These are phyloP conservation scores for Percopsis transmontana DNA, from an alignment of 2,113 vertebrate species.

Conservation along the genomic window DNA sequence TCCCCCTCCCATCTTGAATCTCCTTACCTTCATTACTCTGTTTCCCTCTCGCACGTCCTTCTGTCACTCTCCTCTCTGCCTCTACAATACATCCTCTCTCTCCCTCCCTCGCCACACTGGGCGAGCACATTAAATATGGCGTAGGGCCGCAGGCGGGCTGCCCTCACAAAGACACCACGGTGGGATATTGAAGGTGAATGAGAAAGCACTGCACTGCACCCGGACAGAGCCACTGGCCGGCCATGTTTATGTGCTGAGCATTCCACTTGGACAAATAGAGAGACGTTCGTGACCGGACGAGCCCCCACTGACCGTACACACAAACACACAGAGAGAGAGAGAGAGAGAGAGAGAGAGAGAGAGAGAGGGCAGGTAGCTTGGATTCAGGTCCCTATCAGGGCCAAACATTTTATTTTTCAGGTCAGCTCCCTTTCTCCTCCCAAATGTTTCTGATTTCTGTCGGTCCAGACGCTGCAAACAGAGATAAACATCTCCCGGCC, in stretches of 20 bases:
- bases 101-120: constrained; percentile 1
- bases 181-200: constrained; percentile 7
- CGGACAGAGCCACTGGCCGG: not conserved
- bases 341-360: not conserved
- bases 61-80: constrained; percentile 9
- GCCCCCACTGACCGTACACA: not conserved
- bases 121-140: constrained; percentile 31
- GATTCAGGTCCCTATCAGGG: constrained; percentile 27
- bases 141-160: constrained; percentile 23
- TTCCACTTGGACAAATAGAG: not conserved
- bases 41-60: too few relatives aligned
- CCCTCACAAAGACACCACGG: constrained; percentile 18
- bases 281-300: not conserved
- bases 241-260: not conserved
- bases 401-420: not conserved
- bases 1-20: constrained; percentile 3
- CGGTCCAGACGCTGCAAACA: constrained; percentile 4
- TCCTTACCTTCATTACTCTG: constrained; percentile 24
- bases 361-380: constrained; percentile 10
- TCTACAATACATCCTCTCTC: not conserved
- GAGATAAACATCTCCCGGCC: constrained; percentile 20
- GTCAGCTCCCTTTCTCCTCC: constrained; percentile 28
- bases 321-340: too few relatives aligned
- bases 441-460: not conserved
- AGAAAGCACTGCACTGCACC: constrained; percentile 2